Evolutionary conservation across 1,140 invertebrate species (phyloP), one percentile per base, ranked within the genome.

Genomic region (Diuraphis noxia): DNA sequence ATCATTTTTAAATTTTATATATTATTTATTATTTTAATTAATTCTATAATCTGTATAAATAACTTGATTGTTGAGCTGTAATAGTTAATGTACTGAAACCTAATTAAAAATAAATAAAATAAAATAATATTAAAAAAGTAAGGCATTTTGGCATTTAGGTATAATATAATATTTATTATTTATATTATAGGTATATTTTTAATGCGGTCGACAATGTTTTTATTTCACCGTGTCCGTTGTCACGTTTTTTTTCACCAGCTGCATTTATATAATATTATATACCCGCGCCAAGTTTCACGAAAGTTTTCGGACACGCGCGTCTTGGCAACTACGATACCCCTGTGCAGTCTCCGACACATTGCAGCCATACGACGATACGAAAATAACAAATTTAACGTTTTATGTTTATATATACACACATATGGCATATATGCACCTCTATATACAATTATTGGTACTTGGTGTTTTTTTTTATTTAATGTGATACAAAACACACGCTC

Each of bases 381-480:
- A 84, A 84, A 84, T 84, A 84, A 84, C 81, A 43, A 84, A 25
- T 79, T 79, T 79, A 23, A 72, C 56, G 17, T 72, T 6, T 63
- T 72, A 63, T 63, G 10, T 30, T 30, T 30, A 30, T 63, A 63
- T 30, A 56, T 56, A n/a, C 2, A 17, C 30, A 63, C n/a, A 19
- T n/a, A n/a, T n/a, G n/a, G 30, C 56, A 17, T 2, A n/a, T n/a
- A 5, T 30, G 56, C 30, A 72, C 30, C 30, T 72, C 10, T 30
- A 10, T 46, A 13, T n/a, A n/a, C 56, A n/a, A 72, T 72, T 72
- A 72, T 72, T n/a, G n/a, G 56, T 72, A 30, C n/a, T n/a, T 30
- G 9, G 30, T n/a, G 56, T 72, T 72, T 17, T 6, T 34, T 72
- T 72, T 72, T 46, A 1, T 46, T 56, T 56, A 56, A 30, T 9